These are phyloP conservation scores for Pygoscelis antarcticus DNA, from an alignment of 2,113 vertebrate genomes.

Conservation along the genomic window DNA sequence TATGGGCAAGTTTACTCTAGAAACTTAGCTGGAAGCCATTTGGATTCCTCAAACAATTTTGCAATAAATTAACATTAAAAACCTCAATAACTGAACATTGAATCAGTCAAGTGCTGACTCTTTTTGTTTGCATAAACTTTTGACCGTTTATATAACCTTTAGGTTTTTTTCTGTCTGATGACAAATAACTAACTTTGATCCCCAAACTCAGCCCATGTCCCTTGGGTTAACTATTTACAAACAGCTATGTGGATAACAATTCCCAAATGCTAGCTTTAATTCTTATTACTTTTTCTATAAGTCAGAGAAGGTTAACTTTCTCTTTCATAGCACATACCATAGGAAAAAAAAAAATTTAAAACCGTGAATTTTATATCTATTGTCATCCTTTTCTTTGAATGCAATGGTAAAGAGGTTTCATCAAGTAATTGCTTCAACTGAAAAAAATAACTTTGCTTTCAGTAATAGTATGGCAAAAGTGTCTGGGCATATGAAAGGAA, in stretches of 20 bases:
- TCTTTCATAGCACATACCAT: background rate
- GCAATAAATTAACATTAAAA: slow-evolving; percentile 39
- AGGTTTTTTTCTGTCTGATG: background rate
- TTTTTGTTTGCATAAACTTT: slow-evolving; percentile 25
- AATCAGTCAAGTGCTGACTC: background rate
- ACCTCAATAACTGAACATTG: background rate
- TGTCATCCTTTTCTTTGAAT: background rate
- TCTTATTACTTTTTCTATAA: background rate
- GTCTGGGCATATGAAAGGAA: background rate
- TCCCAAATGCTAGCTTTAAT: background rate
- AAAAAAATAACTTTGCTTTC: background rate
- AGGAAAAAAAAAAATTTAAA: background rate
- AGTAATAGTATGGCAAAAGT: background rate
- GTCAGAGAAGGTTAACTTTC: background rate
- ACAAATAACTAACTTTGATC: slow-evolving; percentile 22
- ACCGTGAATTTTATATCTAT: background rate
- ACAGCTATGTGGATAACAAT: background rate
- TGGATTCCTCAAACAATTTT: slow-evolving; percentile 11
- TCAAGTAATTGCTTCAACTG: background rate
- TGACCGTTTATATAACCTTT: slow-evolving; percentile 54
- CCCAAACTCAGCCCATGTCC: background rate
- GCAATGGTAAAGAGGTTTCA: background rate
- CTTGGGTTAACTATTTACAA: slow-evolving; percentile 41
- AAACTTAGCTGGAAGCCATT: background rate
- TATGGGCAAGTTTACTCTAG: background rate